These are phyloP conservation scores for Mizuhopecten yessoensis DNA, from an alignment of 1,140 invertebrate species.

Conservation along the genomic window DNA sequence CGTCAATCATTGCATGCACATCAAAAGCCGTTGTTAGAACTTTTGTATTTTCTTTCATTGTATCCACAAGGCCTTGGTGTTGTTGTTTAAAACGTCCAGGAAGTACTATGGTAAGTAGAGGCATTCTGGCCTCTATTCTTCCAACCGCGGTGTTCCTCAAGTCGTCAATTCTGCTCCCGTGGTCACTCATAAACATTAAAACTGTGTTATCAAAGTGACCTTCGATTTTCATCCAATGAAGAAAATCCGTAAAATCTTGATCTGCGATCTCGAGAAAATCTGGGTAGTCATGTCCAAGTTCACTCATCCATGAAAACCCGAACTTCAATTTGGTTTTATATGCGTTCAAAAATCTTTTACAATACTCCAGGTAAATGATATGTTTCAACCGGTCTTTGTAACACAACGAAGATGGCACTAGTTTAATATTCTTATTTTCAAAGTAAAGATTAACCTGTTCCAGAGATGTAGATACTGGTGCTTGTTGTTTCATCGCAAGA, in stretches of 20 bases:
- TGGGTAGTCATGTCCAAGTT: constrained; percentile 50
- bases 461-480: constrained; percentile 52
- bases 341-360: constrained; percentile 44
- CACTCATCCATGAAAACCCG: constrained; percentile 50
- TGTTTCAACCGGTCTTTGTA: constrained; percentile 45
- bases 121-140: constrained; percentile 45
- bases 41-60: neutral
- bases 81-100: constrained; percentile 44
- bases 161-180: constrained; percentile 45
- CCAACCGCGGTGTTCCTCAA: constrained; percentile 51
- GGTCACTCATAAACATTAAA: constrained; percentile 51
- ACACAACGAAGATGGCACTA: constrained; percentile 27
- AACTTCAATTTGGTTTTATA: constrained; percentile 47
- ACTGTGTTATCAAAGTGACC: constrained; percentile 44
- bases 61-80: constrained; percentile 9
- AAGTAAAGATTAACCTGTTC: constrained; percentile 42
- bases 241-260: constrained; percentile 49
- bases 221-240: constrained; percentile 40
- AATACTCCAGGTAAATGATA: constrained; percentile 34
- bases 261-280: constrained; percentile 46
- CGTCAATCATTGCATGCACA: constrained; percentile 43
- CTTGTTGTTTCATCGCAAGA: constrained; percentile 63
- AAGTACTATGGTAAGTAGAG: constrained; percentile 48
- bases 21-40: constrained; percentile 52
- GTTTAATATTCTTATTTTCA: neutral